Conservation (phyloP, 2,797 vertebrate species). For the Dromococcyx pavoninus region DNA sequence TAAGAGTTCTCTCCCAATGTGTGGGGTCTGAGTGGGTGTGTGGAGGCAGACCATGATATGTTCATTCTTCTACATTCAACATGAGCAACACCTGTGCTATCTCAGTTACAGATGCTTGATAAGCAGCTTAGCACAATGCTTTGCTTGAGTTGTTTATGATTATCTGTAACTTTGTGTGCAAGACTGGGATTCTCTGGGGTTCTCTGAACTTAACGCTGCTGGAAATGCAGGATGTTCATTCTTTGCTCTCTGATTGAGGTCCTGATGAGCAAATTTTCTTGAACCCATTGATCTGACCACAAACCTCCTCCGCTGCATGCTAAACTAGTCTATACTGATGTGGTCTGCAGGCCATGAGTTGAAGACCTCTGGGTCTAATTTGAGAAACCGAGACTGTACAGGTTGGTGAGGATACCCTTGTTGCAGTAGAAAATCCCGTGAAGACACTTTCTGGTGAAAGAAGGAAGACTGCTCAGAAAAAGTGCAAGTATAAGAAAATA, state of each 20-base stretch:
- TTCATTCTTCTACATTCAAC: not conserved
- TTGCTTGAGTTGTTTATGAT: not conserved
- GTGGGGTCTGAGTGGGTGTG: not conserved
- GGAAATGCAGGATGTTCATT: not conserved
- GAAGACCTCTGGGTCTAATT: not conserved
- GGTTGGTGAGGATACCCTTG: not conserved
- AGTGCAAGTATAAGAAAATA: not conserved
- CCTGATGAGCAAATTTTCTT: not conserved
- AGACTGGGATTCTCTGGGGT: not conserved
- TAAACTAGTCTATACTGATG: not conserved
- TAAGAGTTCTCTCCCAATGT: not conserved
- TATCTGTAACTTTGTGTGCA: not conserved
- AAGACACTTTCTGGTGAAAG: not conserved
- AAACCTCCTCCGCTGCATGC: accelerated
- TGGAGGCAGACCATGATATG: not conserved
- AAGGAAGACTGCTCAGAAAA: not conserved
- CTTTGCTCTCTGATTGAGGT: not conserved
- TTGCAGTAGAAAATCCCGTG: not conserved
- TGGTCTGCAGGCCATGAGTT: not conserved
- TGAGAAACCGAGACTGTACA: not conserved
- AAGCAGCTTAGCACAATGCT: not conserved
- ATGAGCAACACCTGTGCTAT: not conserved
- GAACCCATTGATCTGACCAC: not conserved
- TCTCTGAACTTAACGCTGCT: not conserved
- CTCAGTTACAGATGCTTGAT: not conserved